Evolutionary conservation across 2,797 vertebrate genomes (phyloP), one percentile per base, ranked within the genome.

Genomic region (Poeciliopsis infans): DNA sequence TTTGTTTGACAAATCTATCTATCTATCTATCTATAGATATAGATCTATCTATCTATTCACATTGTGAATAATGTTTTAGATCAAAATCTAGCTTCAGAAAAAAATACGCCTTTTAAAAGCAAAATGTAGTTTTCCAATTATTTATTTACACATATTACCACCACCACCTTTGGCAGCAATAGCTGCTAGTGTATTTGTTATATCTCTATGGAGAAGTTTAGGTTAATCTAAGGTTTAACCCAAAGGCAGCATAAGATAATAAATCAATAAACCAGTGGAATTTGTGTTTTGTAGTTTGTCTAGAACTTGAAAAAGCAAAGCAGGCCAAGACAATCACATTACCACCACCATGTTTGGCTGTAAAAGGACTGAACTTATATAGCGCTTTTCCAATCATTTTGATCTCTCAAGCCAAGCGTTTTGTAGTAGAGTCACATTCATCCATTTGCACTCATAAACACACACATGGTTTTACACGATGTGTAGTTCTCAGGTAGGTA

Each of bases 31-130:
- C 80, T 84, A 77, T n/a, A n/a, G n/a, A n/a, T n/a, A n/a, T n/a
- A n/a, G n/a, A n/a, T 74, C 64, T 81, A 59, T 83, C 66, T 77
- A 81, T 85, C 61, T 74, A 81, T 85, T 31, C 4, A 49, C 3
- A n/a, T n/a, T 57, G 57, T 61, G 28, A 61, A 33, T 28, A 31
- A 57, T 28, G 25, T 57, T 20, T 31, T 1, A 59, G 28, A 59
- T 55, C 51, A 55, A 55, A 55, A 55, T 25, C 8, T 55, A 55
- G 23, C 23, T 13, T 59, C 10, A 28, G 55, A 57, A 25, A 59
- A 59, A 59, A 15, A 15, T 16, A 61, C 5, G 16, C 33, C 28
- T 18, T 28, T 5, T 28, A 5, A 61, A 33, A 61, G 15, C 28
- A 61, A 33, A 61, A 61, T 2, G 13, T 15, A 61, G 13, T 61